Evolutionary conservation across 92 coral and sea anemone genomes (phyloP).

Genomic region (Porites lobata): DNA sequence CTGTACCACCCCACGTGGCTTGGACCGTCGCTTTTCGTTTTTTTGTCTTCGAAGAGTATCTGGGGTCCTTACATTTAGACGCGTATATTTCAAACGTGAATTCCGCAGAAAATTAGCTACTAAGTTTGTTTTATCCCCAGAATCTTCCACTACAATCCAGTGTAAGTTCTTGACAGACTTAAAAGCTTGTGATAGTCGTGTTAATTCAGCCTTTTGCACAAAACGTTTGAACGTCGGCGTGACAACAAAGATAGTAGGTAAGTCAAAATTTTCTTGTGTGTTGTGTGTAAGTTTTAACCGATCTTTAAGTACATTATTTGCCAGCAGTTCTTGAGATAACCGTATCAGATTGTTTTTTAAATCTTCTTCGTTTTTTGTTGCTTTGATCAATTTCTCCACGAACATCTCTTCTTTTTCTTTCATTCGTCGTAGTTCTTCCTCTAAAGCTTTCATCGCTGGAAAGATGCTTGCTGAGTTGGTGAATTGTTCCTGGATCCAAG

Average conservation of each 20-base stretch:
- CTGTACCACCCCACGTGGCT: constrained; percentile 93
- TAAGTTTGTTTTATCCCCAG: constrained; percentile 64
- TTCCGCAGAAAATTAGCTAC: constrained; percentile 60
- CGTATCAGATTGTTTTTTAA: constrained; percentile 8
- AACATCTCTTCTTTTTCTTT: constrained; percentile 15
- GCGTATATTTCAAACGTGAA: constrained; percentile 78
- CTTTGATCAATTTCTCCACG: constrained; percentile 23
- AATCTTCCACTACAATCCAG: constrained; percentile 95
- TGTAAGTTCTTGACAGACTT: constrained; percentile 74
- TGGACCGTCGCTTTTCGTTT: constrained; percentile 74
- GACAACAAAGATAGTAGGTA: constrained; percentile 79
- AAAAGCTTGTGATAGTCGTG: constrained; percentile 83
- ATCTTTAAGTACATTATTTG: neutral
- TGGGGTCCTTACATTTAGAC: constrained; percentile 84
- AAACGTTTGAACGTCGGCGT: constrained; percentile 90
- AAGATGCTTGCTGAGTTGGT: neutral
- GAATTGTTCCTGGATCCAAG: neutral
- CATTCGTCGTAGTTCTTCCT: constrained; percentile 1
- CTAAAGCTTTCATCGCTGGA: neutral
- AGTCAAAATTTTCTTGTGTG: neutral
- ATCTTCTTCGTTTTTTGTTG: constrained; percentile 22
- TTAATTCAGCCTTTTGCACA: constrained; percentile 91
- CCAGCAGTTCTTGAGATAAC: constrained; percentile 16
- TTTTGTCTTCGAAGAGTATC: constrained; percentile 65
- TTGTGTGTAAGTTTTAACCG: neutral